These are phyloP conservation scores for Rhea pennata DNA, from an alignment of 2,113 vertebrate genomes.

Conservation along the genomic window DNA sequence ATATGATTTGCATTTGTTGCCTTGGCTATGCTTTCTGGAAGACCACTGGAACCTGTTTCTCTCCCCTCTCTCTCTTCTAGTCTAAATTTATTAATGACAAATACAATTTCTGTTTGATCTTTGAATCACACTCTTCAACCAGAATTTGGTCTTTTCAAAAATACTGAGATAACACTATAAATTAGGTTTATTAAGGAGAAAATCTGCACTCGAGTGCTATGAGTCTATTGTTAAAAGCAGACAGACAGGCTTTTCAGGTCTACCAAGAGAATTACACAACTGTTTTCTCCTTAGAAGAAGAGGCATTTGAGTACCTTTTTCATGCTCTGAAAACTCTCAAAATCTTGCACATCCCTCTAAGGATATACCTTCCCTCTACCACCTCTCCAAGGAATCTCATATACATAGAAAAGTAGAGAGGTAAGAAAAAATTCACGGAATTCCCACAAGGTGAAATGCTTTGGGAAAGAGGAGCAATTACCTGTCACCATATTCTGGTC, in stretches of 20 bases:
- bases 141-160: slow-evolving; percentile 7
- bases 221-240: slow-evolving; percentile 15
- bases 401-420: neutral
- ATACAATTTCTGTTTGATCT: neutral
- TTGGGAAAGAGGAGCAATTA: neutral
- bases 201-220: neutral
- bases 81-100: slow-evolving; percentile 33
- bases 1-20: neutral
- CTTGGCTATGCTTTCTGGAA: neutral
- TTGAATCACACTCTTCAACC: neutral
- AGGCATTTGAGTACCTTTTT: slow-evolving; percentile 27
- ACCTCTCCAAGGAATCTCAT: slow-evolving; percentile 5
- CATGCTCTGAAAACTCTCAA: slow-evolving; percentile 59
- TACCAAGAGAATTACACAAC: slow-evolving; percentile 38
- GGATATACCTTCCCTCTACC: neutral
- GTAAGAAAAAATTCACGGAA: slow-evolving; percentile 13
- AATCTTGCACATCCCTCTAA: neutral
- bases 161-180: slow-evolving; percentile 19
- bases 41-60: neutral
- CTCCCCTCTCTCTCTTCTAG: neutral
- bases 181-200: neutral
- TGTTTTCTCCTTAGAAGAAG: neutral
- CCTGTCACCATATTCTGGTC: neutral
- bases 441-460: slow-evolving; percentile 10
- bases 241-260: neutral